These are phyloP conservation scores for Graphium colonna DNA, from an alignment of 2,888 invertebrate species.

Conservation along the genomic window DNA sequence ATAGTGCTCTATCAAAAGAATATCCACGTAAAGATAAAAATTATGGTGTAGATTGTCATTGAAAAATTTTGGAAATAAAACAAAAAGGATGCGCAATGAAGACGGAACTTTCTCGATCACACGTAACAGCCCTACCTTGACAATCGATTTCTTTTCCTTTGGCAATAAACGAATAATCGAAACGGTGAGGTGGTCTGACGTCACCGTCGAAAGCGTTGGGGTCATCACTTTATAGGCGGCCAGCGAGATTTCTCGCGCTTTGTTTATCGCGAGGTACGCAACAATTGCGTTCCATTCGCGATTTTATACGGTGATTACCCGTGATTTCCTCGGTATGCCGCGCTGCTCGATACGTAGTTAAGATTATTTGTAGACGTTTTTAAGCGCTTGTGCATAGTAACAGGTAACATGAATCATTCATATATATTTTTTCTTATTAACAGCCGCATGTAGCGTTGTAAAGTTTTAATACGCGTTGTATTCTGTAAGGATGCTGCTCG, in stretches of 20 bases:
- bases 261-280: conserved; percentile 12
- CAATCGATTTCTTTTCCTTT: conserved; percentile 21
- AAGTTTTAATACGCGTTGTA: too few species aligned
- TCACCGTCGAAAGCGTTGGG: conserved; percentile 23
- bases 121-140: conserved; percentile 3
- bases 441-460: too few species aligned
- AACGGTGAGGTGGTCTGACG: conserved; percentile 11
- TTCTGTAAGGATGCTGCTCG: conserved; percentile 30
- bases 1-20: neutral
- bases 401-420: too few species aligned
- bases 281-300: neutral
- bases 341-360: too few species aligned
- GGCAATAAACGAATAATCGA: conserved; percentile 16
- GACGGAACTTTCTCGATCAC: conserved; percentile 6
- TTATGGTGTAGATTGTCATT: too few species aligned
- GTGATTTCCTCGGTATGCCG: conserved; percentile 18
- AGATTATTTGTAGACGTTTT: too few species aligned
- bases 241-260: conserved; percentile 20
- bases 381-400: too few species aligned
- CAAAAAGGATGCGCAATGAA: neutral
- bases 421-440: too few species aligned
- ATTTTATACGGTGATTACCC: neutral
- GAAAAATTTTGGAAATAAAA: too few species aligned
- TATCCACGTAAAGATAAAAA: too few species aligned
- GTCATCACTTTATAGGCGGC: conserved; percentile 17